These are phyloP conservation scores for Erynnis tages DNA, from an alignment of 2,888 invertebrate genomes.

Conservation along the genomic window DNA sequence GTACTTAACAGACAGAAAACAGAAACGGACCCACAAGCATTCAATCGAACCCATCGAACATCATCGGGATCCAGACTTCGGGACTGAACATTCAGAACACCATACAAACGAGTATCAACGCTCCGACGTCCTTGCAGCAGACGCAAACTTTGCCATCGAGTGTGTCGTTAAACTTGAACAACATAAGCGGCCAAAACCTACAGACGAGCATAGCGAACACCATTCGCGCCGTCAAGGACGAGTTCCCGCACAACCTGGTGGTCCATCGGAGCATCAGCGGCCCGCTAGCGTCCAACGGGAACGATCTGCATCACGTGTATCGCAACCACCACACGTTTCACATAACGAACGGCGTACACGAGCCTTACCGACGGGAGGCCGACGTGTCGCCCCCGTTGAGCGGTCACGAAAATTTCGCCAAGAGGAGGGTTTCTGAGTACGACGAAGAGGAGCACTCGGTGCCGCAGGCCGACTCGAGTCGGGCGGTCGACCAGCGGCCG, in stretches of 20 bases:
- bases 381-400: slow-evolving; percentile 58
- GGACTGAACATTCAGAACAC: slow-evolving; percentile 46
- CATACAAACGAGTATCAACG: slow-evolving; percentile 39
- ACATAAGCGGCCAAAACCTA: slow-evolving; percentile 41
- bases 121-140: slow-evolving; percentile 49
- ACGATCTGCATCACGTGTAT: slow-evolving; percentile 63
- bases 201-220: slow-evolving; percentile 59
- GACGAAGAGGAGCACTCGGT: slow-evolving; percentile 65
- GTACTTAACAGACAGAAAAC: slow-evolving; percentile 59
- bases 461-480: slow-evolving; percentile 54
- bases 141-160: slow-evolving; percentile 56
- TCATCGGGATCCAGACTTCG: slow-evolving; percentile 58
- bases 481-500: slow-evolving; percentile 54
- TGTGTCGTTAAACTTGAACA: slow-evolving; percentile 61
- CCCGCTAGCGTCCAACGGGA: slow-evolving; percentile 56
- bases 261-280: slow-evolving; percentile 53
- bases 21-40: slow-evolving; percentile 63
- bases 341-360: slow-evolving; percentile 65
- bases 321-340: slow-evolving; percentile 42
- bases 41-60: slow-evolving; percentile 56
- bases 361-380: slow-evolving; percentile 50
- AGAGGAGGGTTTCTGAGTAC: slow-evolving; percentile 66
- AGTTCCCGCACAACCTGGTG: slow-evolving; percentile 66
- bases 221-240: slow-evolving; percentile 52
- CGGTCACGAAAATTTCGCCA: slow-evolving; percentile 64